Conservation (phyloP, 2,113 vertebrate species). For the Delphinus delphis region DNA sequence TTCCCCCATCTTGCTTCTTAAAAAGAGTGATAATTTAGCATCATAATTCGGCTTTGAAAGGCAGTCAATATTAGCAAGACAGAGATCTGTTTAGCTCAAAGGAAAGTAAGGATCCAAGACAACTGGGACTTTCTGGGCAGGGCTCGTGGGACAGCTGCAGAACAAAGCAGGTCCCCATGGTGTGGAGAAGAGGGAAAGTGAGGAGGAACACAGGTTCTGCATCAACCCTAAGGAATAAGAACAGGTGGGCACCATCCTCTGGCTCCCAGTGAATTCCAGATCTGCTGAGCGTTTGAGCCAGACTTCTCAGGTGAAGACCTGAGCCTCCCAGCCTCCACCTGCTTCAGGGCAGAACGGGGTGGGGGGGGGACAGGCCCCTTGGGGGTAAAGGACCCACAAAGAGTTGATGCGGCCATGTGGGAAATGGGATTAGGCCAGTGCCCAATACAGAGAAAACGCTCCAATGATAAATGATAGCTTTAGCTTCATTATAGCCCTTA, state of each 20-base stretch:
- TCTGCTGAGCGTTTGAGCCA: neutral
- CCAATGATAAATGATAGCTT: neutral
- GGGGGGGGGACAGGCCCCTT: neutral
- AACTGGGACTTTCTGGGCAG: neutral
- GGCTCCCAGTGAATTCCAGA: neutral
- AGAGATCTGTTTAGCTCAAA: neutral
- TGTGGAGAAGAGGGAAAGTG: neutral
- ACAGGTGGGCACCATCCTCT: neutral
- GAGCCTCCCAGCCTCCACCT: neutral
- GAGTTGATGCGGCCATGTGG: neutral
- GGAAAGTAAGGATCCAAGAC: neutral
- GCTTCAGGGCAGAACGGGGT: neutral
- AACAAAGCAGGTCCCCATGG: neutral
- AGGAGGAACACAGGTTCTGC: neutral
- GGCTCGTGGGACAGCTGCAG: neutral
- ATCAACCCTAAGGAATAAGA: neutral
- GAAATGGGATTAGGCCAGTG: neutral
- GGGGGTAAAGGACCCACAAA: neutral
- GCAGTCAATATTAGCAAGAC: neutral
- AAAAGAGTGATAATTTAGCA: neutral
- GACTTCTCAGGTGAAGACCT: neutral
- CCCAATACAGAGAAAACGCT: neutral
- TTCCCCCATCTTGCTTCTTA: neutral
- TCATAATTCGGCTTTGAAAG: neutral
- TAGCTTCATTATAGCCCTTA: neutral